Conservation (phyloP, 2,888 invertebrate genomes). For the Orthosia gracilis region DNA sequence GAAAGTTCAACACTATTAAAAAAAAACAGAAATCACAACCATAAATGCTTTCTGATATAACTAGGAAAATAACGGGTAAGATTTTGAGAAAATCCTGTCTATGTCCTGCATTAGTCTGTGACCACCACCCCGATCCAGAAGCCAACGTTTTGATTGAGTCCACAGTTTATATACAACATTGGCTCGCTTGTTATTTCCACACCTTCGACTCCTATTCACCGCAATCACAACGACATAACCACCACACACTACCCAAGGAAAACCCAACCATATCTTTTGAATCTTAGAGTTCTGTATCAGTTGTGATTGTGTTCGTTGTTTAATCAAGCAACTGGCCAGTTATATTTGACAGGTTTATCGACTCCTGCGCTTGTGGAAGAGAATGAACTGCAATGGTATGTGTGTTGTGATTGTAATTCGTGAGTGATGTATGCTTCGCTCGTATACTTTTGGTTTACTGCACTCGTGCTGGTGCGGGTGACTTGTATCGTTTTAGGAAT, state of each 20-base stretch:
- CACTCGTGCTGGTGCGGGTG: slow-evolving; percentile 14
- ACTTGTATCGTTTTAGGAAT: slow-evolving; percentile 21
- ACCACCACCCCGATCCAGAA: slow-evolving; percentile 63
- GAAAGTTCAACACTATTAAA: too few relatives aligned
- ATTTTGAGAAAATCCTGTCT: slow-evolving; percentile 15
- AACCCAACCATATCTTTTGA: slow-evolving; percentile 3
- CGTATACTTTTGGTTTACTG: slow-evolving; percentile 45
- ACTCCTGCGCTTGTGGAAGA: slow-evolving; percentile 63
- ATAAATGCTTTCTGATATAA: too few relatives aligned
- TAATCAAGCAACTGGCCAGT: slow-evolving; percentile 70
- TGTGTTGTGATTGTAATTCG: slow-evolving; percentile 58
- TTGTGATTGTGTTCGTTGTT: slow-evolving; percentile 52
- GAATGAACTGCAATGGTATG: slow-evolving; percentile 62
- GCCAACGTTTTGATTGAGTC: slow-evolving; percentile 71
- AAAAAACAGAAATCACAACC: too few relatives aligned
- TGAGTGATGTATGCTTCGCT: slow-evolving; percentile 50
- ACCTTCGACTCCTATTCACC: slow-evolving; percentile 64
- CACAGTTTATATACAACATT: slow-evolving; percentile 70
- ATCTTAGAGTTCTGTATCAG: not conserved
- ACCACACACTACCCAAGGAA: slow-evolving; percentile 5
- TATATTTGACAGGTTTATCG: slow-evolving; percentile 74
- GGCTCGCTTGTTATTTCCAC: slow-evolving; percentile 73
- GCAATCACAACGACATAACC: slow-evolving; percentile 39
- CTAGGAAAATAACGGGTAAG: too few relatives aligned
- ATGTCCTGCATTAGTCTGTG: slow-evolving; percentile 22